These are phyloP conservation scores for Herminia tarsipennalis DNA, from an alignment of 2,888 invertebrate genomes.

Conservation along the genomic window DNA sequence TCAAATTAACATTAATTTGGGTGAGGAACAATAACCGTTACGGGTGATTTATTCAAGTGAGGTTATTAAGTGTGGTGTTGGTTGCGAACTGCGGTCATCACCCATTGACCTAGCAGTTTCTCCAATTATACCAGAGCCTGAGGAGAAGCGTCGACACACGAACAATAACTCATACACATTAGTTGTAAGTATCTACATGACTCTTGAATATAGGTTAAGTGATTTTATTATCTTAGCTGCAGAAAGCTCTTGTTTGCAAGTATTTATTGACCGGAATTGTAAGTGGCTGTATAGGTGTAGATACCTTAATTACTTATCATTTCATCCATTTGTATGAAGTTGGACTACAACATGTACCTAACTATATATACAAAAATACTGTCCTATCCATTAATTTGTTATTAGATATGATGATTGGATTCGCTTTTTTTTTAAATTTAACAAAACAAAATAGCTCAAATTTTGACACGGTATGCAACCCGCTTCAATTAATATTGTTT, in stretches of 20 bases:
- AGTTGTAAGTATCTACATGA: conserved; percentile 20
- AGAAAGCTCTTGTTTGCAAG: not conserved
- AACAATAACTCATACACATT: conserved; percentile 48
- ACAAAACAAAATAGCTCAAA: no score
- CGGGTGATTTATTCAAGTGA: conserved; percentile 69
- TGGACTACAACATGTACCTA: no score
- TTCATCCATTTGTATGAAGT: no score
- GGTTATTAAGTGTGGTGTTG: conserved; percentile 62
- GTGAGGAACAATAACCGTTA: conserved; percentile 62
- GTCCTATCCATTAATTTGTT: no score
- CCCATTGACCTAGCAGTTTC: conserved; percentile 69
- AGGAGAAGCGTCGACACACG: conserved; percentile 48
- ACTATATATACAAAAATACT: no score
- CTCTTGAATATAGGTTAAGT: conserved; percentile 32
- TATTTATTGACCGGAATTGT: not conserved
- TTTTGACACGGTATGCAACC: no score
- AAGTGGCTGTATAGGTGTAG: no score
- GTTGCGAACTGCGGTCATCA: conserved; percentile 60
- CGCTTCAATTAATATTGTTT: no score
- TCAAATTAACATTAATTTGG: conserved; percentile 75
- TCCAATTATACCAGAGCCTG: conserved; percentile 64
- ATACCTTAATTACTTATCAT: no score
- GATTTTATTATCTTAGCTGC: conserved; percentile 9
- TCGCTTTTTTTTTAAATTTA: no score
- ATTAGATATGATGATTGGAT: no score